phyloP scores from a whole-genome alignment of 1,140 invertebrate species.

The Diorhabda elongata region DNA sequence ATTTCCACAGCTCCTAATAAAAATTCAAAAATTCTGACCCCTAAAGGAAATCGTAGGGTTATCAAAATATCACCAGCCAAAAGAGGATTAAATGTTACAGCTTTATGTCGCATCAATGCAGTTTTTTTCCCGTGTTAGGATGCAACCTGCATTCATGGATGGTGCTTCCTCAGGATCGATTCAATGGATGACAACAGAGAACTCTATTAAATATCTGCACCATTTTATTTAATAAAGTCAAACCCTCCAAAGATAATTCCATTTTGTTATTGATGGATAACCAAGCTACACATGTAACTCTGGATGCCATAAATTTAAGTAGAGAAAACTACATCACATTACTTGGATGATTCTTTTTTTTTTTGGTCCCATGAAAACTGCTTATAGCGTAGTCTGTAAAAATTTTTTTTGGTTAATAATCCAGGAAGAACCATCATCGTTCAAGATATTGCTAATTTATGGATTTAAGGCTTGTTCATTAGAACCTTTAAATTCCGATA shows the following conservation, averaged over 20 bases:
- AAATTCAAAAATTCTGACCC: not conserved
- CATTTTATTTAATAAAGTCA: not conserved
- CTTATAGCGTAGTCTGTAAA: conserved; percentile 20
- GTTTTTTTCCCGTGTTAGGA: conserved; percentile 23
- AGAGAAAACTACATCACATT: conserved; percentile 42
- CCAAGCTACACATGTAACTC: conserved; percentile 42
- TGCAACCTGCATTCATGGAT: not conserved
- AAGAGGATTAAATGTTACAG: conserved; percentile 17
- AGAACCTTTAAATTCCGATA: too few relatives aligned
- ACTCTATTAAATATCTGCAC: conserved; percentile 7
- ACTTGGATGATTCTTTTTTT: conserved; percentile 40
- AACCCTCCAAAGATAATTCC: conserved; percentile 31
- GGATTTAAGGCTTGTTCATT: too few relatives aligned
- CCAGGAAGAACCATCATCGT: conserved; percentile 8
- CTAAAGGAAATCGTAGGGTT: not conserved
- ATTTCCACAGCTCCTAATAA: not conserved
- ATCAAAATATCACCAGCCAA: not conserved
- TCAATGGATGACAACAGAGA: conserved; percentile 15
- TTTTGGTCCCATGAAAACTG: conserved; percentile 46
- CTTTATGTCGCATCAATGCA: conserved; percentile 38
- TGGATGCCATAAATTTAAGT: conserved; percentile 31
- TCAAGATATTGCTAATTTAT: conserved; percentile 4
- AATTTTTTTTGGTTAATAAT: conserved; percentile 9
- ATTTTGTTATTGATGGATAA: conserved; percentile 48
- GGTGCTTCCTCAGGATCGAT: conserved; percentile 6